phyloP scores from a whole-genome alignment of 2,888 invertebrate genomes.

The Cantharis nigra region DNA sequence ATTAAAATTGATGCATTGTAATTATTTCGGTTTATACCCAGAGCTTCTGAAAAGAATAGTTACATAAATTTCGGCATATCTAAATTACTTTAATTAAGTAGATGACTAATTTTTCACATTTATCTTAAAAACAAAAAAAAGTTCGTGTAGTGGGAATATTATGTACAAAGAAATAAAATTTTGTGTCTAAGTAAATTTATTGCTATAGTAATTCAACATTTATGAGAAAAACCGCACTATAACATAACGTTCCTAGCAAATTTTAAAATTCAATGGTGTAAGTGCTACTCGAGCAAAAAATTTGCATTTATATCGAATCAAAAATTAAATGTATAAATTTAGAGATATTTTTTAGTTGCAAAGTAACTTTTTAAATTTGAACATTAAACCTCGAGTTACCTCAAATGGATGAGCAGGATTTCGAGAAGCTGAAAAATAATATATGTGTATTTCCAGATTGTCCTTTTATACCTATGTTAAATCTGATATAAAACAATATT shows the following conservation, averaged over 20 bases:
- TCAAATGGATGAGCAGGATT: not conserved
- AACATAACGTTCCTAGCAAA: not conserved
- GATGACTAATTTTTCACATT: not conserved
- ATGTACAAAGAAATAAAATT: not conserved
- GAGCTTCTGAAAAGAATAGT: not conserved
- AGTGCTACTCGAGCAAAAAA: not conserved
- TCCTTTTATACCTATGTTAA: not conserved
- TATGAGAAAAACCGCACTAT: not conserved
- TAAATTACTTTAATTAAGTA: not conserved
- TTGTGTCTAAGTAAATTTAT: not conserved
- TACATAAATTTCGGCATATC: not conserved
- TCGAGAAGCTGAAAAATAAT: not conserved
- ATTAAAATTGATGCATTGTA: not conserved
- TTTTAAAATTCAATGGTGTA: not conserved
- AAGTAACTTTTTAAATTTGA: not conserved
- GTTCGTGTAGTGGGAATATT: not conserved
- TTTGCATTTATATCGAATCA: slow-evolving; percentile 17
- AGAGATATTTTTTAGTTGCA: not conserved
- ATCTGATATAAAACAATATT: slow-evolving; percentile 21
- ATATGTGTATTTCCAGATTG: not conserved
- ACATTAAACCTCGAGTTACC: not conserved
- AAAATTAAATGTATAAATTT: slow-evolving; percentile 13
- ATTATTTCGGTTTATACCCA: not conserved
- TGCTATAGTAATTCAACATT: too few species aligned
- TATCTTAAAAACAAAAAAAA: not conserved